Evolutionary conservation across 2,113 vertebrate genomes (phyloP).

Genomic region (Pseudolaguvia tuberculata): DNA sequence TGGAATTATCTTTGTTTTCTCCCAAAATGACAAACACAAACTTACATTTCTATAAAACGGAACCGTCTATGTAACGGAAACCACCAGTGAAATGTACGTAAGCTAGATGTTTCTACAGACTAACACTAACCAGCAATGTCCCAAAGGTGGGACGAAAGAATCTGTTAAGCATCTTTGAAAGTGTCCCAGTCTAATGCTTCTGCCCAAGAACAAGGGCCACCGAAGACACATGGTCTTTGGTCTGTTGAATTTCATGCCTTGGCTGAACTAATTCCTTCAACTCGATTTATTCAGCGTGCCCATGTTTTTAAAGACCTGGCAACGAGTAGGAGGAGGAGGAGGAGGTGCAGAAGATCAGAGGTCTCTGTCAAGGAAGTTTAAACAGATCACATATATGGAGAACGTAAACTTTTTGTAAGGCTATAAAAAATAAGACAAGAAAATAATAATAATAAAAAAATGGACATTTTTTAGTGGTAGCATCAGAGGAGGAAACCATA

Average conservation of each 20-base stretch:
- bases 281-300: slow-evolving; percentile 21
- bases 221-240: slow-evolving; percentile 39
- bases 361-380: background rate
- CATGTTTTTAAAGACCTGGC: background rate
- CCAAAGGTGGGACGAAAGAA: slow-evolving; percentile 33
- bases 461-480: background rate
- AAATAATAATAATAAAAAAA: too few relatives aligned
- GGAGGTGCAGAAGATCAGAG: slow-evolving; percentile 8
- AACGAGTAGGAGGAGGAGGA: background rate
- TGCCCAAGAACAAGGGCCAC: slow-evolving; percentile 27
- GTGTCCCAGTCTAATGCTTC: slow-evolving; percentile 32
- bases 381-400: slow-evolving; percentile 4
- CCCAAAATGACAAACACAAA: too few relatives aligned
- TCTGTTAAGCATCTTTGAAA: too few relatives aligned
- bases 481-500: background rate
- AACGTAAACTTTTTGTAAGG: slow-evolving; percentile 14
- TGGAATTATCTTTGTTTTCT: background rate
- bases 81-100: slow-evolving; percentile 52
- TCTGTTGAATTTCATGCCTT: slow-evolving; percentile 43
- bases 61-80: too few relatives aligned
- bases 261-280: slow-evolving; percentile 34
- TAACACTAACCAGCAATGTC: slow-evolving; percentile 57
- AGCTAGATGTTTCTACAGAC: slow-evolving; percentile 58
- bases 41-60: background rate
- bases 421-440: too few relatives aligned